These are phyloP conservation scores for Notocelia uddmanniana DNA, from an alignment of 2,888 invertebrate genomes.

Conservation along the genomic window DNA sequence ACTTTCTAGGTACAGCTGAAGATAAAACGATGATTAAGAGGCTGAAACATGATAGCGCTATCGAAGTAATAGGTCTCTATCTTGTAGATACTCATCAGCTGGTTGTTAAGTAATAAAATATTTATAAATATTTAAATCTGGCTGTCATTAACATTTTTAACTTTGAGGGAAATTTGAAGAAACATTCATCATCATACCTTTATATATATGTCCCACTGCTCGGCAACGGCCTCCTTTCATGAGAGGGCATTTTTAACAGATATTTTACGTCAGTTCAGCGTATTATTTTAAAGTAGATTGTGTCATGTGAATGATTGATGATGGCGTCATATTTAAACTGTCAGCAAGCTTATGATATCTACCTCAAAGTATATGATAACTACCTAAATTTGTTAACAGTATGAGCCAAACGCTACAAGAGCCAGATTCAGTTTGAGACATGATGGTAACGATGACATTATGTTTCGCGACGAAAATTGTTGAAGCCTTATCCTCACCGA, in stretches of 20 bases:
- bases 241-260: background rate
- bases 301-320: background rate
- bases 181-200: background rate
- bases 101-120: background rate
- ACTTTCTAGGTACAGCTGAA: background rate
- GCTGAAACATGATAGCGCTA: conserved; percentile 1
- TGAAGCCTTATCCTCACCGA: background rate
- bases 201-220: too few species aligned
- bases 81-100: background rate
- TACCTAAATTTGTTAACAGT: background rate
- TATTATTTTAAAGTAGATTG: background rate
- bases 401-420: background rate
- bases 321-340: background rate
- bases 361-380: background rate
- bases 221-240: too few species aligned
- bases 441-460: background rate
- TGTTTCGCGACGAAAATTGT: background rate
- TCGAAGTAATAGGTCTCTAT: background rate
- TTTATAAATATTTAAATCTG: background rate
- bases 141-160: background rate
- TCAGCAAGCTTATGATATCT: background rate
- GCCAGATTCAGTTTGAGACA: background rate
- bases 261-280: background rate
- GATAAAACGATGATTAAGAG: conserved; percentile 2
- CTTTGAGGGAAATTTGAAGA: background rate